Evolutionary conservation across 1,140 invertebrate genomes (phyloP).

Genomic region (Coenobita brevimanus): DNA sequence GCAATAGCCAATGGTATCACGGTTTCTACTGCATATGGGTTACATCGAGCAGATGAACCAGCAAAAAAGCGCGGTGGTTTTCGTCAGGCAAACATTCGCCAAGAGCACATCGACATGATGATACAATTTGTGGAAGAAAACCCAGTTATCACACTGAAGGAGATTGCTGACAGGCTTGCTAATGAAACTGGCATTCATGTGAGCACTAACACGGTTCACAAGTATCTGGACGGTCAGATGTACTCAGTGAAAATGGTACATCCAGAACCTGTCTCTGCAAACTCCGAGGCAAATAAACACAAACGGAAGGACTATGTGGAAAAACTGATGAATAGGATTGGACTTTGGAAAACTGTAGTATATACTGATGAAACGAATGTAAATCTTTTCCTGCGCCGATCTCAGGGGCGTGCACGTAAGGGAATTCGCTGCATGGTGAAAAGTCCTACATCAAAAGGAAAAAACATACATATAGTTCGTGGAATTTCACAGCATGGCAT

Average conservation of each 20-base stretch:
- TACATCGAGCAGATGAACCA: slow-evolving; percentile 9
- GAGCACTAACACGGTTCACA: slow-evolving; percentile 20
- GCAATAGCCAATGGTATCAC: slow-evolving; percentile 19
- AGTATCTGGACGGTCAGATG: slow-evolving; percentile 22
- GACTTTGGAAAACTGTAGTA: slow-evolving; percentile 18
- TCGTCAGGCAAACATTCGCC: slow-evolving; percentile 1
- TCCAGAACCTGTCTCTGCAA: slow-evolving; percentile 6
- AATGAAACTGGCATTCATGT: slow-evolving; percentile 26
- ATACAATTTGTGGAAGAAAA: slow-evolving; percentile 30
- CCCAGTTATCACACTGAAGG: slow-evolving; percentile 7
- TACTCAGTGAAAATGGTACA: slow-evolving; percentile 6
- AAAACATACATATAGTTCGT: slow-evolving; percentile 34
- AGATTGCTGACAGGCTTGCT: slow-evolving; percentile 31
- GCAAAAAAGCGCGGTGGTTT: slow-evolving; percentile 11
- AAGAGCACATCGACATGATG: slow-evolving; percentile 21
- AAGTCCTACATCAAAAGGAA: slow-evolving; percentile 8
- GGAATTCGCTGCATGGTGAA: slow-evolving; percentile 24
- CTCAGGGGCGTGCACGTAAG: slow-evolving; percentile 20
- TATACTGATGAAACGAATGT: slow-evolving; percentile 36
- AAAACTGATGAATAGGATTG: slow-evolving; percentile 40
- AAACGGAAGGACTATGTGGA: slow-evolving; percentile 1
- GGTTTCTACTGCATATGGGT: slow-evolving; percentile 16
- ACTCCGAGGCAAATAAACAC: slow-evolving; percentile 27
- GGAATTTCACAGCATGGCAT: slow-evolving; percentile 18
- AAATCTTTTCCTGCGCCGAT: slow-evolving; percentile 11